These are phyloP conservation scores for Myioborus melanocephalus DNA, from an alignment of 2,797 vertebrate species.

Conservation along the genomic window DNA sequence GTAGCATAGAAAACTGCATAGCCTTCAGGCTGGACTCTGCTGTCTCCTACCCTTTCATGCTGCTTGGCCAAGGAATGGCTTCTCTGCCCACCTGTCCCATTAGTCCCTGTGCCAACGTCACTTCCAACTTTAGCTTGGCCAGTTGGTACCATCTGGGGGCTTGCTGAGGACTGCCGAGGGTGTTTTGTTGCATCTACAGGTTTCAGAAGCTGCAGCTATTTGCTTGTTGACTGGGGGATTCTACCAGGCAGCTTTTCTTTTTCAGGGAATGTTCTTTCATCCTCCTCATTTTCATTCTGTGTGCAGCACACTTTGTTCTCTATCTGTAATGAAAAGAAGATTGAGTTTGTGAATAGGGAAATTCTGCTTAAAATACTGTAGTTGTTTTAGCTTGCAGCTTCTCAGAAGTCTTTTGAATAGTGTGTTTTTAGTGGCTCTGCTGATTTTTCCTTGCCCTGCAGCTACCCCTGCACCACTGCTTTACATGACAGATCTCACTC, in stretches of 20 bases:
- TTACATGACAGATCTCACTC: neutral
- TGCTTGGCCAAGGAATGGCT: neutral
- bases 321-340: constrained; percentile 40
- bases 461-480: neutral
- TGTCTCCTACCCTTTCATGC: fast-evolving
- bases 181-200: neutral
- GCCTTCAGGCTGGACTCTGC: neutral
- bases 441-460: constrained; percentile 4
- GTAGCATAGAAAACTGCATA: neutral
- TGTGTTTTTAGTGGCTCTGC: neutral
- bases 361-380: constrained; percentile 23
- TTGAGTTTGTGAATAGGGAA: constrained; percentile 45
- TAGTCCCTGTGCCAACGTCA: neutral
- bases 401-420: constrained; percentile 19
- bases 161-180: neutral
- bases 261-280: constrained; percentile 22
- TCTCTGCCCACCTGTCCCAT: neutral
- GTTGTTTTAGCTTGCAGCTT: constrained; percentile 31
- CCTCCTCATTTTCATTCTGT: constrained; percentile 55
- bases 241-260: constrained; percentile 23
- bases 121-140: neutral
- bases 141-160: neutral
- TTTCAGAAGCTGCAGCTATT: neutral
- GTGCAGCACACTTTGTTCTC: constrained; percentile 30
- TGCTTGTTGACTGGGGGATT: neutral